Evolutionary conservation across 2,888 invertebrate species (phyloP), one percentile per base, ranked within the genome.

Genomic region (Subacronicta megacephala): DNA sequence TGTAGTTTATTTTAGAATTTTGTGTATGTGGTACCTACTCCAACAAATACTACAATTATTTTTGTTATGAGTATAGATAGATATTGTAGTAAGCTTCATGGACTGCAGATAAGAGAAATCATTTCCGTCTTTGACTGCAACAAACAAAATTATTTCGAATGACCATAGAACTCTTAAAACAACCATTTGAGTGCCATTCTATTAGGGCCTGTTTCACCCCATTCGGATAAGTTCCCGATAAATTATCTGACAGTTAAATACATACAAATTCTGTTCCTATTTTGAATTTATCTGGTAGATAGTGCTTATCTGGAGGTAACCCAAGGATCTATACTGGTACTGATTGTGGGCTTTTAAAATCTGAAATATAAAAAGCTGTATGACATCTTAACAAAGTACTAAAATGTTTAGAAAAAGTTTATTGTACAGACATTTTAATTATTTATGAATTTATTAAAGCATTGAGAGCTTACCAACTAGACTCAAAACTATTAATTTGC

Each of bases 1-100:
- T 80, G 87, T 92, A 91, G 90, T 87, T 87, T 88, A 85, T 87
- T 88, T 88, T 89, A 78, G 84, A 78, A 75, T 75, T 75, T 75
- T 75, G 75, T 77, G 72, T 78, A 75, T 68, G 72, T 69, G 71
- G 67, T 72, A 75, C 66, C 66, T 73, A 75, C 67, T 69, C 53
- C 66, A 53, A 59, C 54, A 63, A 58, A 63, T 71, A 68, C 47
- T 69, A 66, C 67, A 67, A 57, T 70, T 70, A 62, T 72, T 73
- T 73, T 73, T 69, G 63, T 62, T 65, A 57, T 62, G 67, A 73
- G 56, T 66, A 65, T 68, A 63, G 46, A 55, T 66, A 62, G 58
- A 67, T 52, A 53, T 63, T 66, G 58, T 64, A 64, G 53, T n/a
- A 71, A 60, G 53, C 57, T 72, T 66, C 51, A 56, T 66, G 64